These are phyloP conservation scores for Theonella swinhoei DNA, from an alignment of 37 sponge, comb jelly and placozoan genomes.

Conservation along the genomic window DNA sequence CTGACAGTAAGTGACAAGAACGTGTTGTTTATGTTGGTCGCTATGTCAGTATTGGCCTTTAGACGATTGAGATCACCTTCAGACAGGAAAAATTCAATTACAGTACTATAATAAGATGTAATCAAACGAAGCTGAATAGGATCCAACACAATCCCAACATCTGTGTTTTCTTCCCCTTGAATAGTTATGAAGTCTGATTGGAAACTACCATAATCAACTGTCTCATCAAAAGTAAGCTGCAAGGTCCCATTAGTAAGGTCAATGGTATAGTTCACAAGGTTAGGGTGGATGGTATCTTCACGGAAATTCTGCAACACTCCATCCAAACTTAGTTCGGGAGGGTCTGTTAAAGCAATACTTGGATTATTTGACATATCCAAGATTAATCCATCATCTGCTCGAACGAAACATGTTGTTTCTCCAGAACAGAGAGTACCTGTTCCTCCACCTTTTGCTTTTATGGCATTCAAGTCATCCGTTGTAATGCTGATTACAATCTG, in stretches of 20 bases:
- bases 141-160: constrained; percentile 20
- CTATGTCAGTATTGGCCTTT: constrained; percentile 56
- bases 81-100: constrained; percentile 52
- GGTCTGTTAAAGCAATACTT: constrained; percentile 23
- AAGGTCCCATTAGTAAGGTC: constrained; percentile 69
- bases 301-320: not conserved
- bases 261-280: constrained; percentile 61
- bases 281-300: constrained; percentile 66
- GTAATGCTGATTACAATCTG: constrained; percentile 52
- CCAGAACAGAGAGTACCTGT: constrained; percentile 51
- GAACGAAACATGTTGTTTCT: constrained; percentile 56
- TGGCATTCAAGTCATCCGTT: constrained; percentile 69
- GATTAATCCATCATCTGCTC: constrained; percentile 37
- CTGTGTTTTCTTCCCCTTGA: constrained; percentile 49
- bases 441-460: constrained; percentile 59
- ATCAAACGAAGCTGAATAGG: constrained; percentile 29
- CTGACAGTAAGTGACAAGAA: constrained; percentile 47
- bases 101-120: constrained; percentile 45
- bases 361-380: constrained; percentile 68
- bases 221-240: constrained; percentile 86
- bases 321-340: constrained; percentile 1
- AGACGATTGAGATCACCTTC: constrained; percentile 61
- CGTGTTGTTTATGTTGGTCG: constrained; percentile 70
- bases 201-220: constrained; percentile 67
- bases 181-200: constrained; percentile 68